Percentiles rank a stretch among this genome's conserved stretches.
Conservation (phyloP, 2,113 vertebrate species). For the Strix uralensis region DNA sequence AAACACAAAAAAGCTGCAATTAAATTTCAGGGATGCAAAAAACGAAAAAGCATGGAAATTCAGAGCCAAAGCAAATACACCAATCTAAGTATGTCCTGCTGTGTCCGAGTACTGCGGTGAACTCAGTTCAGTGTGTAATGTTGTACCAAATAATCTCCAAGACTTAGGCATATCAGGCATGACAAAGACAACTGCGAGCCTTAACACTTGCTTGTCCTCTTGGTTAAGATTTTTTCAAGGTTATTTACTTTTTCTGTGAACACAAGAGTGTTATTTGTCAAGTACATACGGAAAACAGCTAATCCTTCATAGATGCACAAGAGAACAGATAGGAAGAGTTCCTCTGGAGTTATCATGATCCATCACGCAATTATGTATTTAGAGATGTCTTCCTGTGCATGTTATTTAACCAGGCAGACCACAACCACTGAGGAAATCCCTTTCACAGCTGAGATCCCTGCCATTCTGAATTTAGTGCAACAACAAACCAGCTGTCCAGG, state of each 20-base stretch:
- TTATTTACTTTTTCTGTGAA: not conserved
- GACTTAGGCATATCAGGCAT: not conserved
- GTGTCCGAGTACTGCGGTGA: not conserved
- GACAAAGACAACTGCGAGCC: not conserved
- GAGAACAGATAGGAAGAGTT: not conserved
- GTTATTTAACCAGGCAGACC: not conserved
- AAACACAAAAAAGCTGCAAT: not conserved
- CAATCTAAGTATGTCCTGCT: not conserved
- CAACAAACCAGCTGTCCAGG: not conserved
- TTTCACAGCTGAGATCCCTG: not conserved
- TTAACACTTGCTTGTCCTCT: not conserved
- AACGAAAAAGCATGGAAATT: not conserved
- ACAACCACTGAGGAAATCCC: not conserved
- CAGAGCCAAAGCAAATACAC: not conserved
- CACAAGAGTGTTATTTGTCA: not conserved
- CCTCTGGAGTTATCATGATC: conserved; percentile 10
- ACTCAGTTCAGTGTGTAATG: not conserved
- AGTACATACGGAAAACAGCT: not conserved
- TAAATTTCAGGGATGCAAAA: not conserved
- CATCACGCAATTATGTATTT: conserved; percentile 36
- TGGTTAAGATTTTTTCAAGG: conserved; percentile 12
- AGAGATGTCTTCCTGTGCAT: not conserved
- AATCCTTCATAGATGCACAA: not conserved
- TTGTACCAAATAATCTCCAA: not conserved
- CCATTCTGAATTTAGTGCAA: not conserved